Evolutionary conservation across 2,888 invertebrate genomes (phyloP).

Genomic region (Resseliella maxima): DNA sequence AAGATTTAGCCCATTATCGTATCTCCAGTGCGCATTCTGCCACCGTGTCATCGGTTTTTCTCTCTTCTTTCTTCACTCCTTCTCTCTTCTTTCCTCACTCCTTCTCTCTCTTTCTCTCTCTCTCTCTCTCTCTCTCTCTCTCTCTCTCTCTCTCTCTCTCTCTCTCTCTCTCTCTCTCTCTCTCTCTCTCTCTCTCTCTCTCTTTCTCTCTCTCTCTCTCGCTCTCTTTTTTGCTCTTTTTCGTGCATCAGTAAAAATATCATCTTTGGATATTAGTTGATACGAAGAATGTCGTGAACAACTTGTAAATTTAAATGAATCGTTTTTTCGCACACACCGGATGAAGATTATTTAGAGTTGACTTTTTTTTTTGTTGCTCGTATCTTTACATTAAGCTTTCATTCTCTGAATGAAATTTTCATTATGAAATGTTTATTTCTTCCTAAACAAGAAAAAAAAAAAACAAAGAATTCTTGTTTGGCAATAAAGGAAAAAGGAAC

Average conservation of each 20-base stretch:
- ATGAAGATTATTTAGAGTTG: background rate
- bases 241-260: background rate
- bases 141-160: no score
- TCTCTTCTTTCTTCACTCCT: no score
- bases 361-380: background rate
- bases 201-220: no score
- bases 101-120: no score
- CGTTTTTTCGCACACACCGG: conserved; percentile 45
- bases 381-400: background rate
- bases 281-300: background rate
- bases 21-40: background rate
- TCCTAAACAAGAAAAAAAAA: no score
- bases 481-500: background rate
- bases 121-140: no score
- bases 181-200: no score
- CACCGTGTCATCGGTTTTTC: background rate
- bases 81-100: no score
- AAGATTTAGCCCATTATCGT: background rate
- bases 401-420: conserved; percentile 14
- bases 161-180: no score
- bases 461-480: conserved; percentile 18
- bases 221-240: background rate
- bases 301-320: conserved; percentile 49
- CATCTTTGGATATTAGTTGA: background rate
- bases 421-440: no score